Conservation (phyloP, 2,888 invertebrate species). For the Coremacera marginata region DNA sequence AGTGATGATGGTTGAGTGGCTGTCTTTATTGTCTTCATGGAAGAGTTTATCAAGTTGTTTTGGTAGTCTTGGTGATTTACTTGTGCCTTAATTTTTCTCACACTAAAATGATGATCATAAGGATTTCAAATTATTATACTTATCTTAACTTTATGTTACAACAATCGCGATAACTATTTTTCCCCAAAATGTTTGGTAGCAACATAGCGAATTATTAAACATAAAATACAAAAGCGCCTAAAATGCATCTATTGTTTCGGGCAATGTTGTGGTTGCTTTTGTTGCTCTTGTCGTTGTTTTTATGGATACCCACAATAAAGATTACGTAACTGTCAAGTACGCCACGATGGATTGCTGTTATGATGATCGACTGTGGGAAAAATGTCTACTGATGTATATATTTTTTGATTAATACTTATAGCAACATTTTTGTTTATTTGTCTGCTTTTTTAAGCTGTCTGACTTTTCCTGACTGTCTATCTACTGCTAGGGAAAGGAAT, state of each 20-base stretch:
- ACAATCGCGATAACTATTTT: not conserved
- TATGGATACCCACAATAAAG: slow-evolving; percentile 40
- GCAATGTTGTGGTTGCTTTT: not conserved
- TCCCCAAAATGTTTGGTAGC: not conserved
- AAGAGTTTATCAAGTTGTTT: too few species aligned
- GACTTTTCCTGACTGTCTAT: not conserved
- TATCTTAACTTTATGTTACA: not conserved
- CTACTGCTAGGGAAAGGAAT: not conserved
- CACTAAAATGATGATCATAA: not conserved
- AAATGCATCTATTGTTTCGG: slow-evolving; percentile 7
- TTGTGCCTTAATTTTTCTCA: not conserved
- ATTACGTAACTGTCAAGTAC: slow-evolving; percentile 65
- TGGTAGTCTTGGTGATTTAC: not conserved
- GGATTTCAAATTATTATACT: not conserved
- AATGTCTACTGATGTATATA: slow-evolving; percentile 25
- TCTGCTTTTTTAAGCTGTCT: slow-evolving; percentile 23
- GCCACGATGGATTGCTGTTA: slow-evolving; percentile 55
- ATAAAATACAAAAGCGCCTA: not conserved
- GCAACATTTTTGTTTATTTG: not conserved
- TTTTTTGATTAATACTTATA: slow-evolving; percentile 35
- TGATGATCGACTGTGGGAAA: slow-evolving; percentile 62
- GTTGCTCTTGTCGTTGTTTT: not conserved
- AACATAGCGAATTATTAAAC: not conserved
- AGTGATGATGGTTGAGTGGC: too few species aligned
- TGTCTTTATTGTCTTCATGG: too few species aligned